Percentiles rank a stretch among this genome's conserved stretches.
phyloP scores from a whole-genome alignment of 2,797 vertebrate species.

The Platyrinchus mystaceus region DNA sequence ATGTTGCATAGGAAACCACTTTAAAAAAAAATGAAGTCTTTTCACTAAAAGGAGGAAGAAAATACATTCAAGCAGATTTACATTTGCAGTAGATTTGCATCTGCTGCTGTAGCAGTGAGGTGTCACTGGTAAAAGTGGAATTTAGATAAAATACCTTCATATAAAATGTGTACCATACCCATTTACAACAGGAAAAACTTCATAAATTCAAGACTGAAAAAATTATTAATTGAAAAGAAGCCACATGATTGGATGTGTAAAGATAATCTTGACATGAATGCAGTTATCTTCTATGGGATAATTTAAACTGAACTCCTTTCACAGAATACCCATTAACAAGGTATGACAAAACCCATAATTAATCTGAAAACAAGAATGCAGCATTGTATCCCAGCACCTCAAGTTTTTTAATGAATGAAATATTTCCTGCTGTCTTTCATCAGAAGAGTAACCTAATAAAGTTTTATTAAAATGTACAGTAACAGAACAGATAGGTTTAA shows the following conservation, averaged over 20 bases:
- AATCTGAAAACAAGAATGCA: slow-evolving; percentile 60
- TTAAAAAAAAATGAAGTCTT: background rate
- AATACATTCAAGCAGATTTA: slow-evolving; percentile 38
- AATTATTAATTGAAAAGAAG: background rate
- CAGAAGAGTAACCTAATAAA: slow-evolving; percentile 65
- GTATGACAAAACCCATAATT: slow-evolving; percentile 30
- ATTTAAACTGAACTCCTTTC: slow-evolving; percentile 23
- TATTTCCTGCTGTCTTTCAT: slow-evolving; percentile 47
- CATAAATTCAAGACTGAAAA: slow-evolving; percentile 4
- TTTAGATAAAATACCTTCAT: slow-evolving; percentile 41
- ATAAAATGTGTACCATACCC: background rate
- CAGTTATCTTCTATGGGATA: background rate
- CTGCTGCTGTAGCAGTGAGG: background rate
- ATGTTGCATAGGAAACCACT: slow-evolving; percentile 28
- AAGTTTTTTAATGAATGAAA: slow-evolving; percentile 63
- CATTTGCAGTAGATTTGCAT: background rate
- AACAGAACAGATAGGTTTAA: slow-evolving; percentile 60
- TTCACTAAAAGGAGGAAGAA: slow-evolving; percentile 16
- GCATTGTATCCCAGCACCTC: slow-evolving; percentile 30
- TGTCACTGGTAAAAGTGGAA: slow-evolving; percentile 10
- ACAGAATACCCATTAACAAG: slow-evolving; percentile 2
- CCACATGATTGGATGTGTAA: background rate
- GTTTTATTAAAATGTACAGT: slow-evolving; percentile 72
- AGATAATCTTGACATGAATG: slow-evolving; percentile 14
- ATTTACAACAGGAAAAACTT: slow-evolving; percentile 13